These are phyloP conservation scores for Drosophila ficusphila DNA, from an alignment of 1,140 invertebrate genomes.

Conservation along the genomic window DNA sequence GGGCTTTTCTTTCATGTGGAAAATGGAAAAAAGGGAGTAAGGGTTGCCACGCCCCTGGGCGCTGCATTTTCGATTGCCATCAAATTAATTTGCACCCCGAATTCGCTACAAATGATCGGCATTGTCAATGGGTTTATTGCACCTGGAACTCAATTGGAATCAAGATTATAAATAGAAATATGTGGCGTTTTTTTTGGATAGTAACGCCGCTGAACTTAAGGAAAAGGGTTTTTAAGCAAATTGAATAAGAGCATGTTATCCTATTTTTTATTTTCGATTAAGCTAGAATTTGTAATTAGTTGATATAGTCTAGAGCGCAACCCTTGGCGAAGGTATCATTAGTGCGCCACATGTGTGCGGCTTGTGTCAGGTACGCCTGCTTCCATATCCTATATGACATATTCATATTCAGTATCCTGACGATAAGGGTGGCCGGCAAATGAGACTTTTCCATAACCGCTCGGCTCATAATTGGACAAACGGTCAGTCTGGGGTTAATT, in stretches of 20 bases:
- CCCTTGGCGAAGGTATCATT: conserved; percentile 17
- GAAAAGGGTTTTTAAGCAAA: not conserved
- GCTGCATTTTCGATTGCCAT: conserved; percentile 34
- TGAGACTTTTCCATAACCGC: conserved; percentile 31
- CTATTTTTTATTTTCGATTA: not conserved
- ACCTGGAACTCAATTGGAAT: conserved; percentile 15
- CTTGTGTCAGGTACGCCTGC: conserved; percentile 13
- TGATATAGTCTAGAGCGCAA: not conserved
- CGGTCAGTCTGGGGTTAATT: conserved; percentile 38
- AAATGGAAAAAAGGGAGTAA: conserved; percentile 5
- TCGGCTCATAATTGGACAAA: conserved; percentile 46
- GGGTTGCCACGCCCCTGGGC: conserved; percentile 15
- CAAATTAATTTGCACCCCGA: conserved; percentile 62
- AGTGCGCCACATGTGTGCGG: conserved; percentile 18
- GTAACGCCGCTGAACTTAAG: too few relatives aligned
- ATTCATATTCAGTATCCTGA: conserved; percentile 5
- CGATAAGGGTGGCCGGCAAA: conserved; percentile 47
- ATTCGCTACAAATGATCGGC: conserved; percentile 49
- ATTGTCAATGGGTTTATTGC: conserved; percentile 40
- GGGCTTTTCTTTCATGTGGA: not conserved
- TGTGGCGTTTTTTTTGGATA: not conserved
- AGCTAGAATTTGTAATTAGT: not conserved
- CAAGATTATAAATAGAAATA: not conserved
- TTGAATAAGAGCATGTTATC: too few relatives aligned
- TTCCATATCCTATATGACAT: conserved; percentile 9